phyloP scores from a whole-genome alignment of 2,797 vertebrate genomes.

The Paramormyrops hopkinsi region DNA sequence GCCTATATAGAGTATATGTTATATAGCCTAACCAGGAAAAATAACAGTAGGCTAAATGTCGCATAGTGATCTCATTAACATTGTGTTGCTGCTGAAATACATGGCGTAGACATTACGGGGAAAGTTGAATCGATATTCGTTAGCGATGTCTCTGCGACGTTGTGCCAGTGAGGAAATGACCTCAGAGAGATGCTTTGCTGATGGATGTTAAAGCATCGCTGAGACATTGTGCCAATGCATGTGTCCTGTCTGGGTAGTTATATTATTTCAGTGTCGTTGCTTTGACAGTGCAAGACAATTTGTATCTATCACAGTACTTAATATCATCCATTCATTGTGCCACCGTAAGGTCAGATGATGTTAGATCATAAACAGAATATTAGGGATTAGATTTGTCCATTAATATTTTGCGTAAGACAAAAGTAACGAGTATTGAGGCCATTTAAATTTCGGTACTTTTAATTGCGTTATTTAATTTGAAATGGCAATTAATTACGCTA shows the following conservation, averaged over 20 bases:
- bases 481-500: background rate
- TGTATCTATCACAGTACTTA: background rate
- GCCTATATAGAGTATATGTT: background rate
- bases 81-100: background rate
- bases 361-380: background rate
- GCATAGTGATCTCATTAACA: background rate
- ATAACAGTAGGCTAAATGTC: background rate
- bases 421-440: background rate
- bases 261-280: background rate
- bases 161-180: background rate
- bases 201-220: background rate
- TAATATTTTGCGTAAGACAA: background rate
- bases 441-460: background rate
- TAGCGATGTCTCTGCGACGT: background rate
- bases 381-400: background rate
- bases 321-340: background rate
- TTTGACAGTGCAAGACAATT: background rate
- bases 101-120: background rate
- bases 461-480: background rate
- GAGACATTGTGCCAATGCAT: background rate
- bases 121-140: background rate
- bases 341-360: background rate
- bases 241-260: background rate
- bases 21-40: background rate
- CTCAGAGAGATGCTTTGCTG: background rate